phyloP scores from a whole-genome alignment of 2,888 invertebrate species.

The Dasypogon diadema region DNA sequence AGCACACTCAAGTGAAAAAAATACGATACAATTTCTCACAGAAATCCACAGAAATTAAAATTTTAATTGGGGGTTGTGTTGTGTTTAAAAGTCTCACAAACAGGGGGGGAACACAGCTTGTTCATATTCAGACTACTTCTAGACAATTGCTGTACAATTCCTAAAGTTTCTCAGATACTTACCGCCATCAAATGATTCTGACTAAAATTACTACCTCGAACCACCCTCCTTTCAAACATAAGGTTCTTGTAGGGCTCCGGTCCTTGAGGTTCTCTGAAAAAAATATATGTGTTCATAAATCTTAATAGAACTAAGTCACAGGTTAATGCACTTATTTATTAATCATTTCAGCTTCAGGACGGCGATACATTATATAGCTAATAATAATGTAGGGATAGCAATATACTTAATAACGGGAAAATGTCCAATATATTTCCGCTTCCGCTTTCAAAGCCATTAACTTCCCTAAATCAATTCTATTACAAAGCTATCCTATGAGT shows the following conservation, averaged over 20 bases:
- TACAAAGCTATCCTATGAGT: no score
- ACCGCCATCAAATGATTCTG: slow-evolving; percentile 64
- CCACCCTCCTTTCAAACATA: slow-evolving; percentile 90
- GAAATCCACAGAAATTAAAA: slow-evolving; percentile 29
- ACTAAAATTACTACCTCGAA: slow-evolving; percentile 85
- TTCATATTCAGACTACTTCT: not conserved
- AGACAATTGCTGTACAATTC: not conserved
- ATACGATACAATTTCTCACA: slow-evolving; percentile 13
- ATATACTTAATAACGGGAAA: no score
- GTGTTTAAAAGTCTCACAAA: not conserved
- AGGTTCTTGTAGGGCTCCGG: slow-evolving; percentile 79
- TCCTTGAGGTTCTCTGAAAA: slow-evolving; percentile 63
- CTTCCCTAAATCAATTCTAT: no score
- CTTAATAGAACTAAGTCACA: no score
- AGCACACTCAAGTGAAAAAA: not conserved
- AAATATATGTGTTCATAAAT: no score
- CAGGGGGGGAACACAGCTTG: not conserved
- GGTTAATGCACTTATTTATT: no score
- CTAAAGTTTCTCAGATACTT: slow-evolving; percentile 51
- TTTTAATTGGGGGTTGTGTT: slow-evolving; percentile 2
- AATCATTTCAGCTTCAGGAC: no score
- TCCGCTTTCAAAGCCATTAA: no score
- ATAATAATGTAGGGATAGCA: no score
- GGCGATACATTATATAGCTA: no score
- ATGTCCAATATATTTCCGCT: no score